A percentile compares a stretch with the other conserved stretches of the same genome.
These are phyloP conservation scores for Clarias gariepinus DNA, from an alignment of 2,113 vertebrate genomes.

Conservation along the genomic window DNA sequence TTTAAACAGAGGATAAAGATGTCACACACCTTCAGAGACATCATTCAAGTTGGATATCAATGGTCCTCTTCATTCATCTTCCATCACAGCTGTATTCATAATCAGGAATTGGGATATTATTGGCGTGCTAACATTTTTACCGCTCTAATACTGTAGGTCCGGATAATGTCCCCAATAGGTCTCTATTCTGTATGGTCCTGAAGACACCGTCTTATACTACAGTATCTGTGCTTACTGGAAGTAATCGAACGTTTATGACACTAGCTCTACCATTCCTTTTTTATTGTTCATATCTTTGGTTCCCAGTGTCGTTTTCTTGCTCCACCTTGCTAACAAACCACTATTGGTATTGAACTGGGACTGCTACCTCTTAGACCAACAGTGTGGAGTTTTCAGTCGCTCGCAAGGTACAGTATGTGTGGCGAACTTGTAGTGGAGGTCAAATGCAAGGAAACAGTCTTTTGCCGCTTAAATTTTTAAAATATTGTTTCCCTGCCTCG, in stretches of 20 bases:
- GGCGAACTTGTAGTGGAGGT: too few species aligned
- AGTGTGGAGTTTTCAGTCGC: background rate
- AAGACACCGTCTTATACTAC: too few species aligned
- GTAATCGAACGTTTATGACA: background rate
- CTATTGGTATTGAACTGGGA: background rate
- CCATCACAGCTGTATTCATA: background rate
- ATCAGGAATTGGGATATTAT: background rate
- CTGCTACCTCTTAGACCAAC: too few species aligned
- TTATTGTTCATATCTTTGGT: background rate
- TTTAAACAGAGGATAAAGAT: background rate
- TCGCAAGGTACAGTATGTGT: too few species aligned
- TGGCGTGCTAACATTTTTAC: background rate
- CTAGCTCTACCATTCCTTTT: background rate
- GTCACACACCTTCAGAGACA: background rate
- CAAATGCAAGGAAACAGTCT: too few species aligned
- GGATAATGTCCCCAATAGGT: too few species aligned
- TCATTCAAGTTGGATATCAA: background rate
- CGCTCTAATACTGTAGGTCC: too few species aligned
- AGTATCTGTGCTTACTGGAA: too few species aligned
- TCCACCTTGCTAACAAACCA: background rate
- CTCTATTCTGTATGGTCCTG: too few species aligned
- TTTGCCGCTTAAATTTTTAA: too few species aligned
- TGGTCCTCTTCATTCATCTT: background rate
- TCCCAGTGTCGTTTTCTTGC: background rate
- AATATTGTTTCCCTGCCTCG: too few species aligned